Base-by-base conservation (phyloP, 2,888 invertebrate genomes). In the Dysmachus trigonus region DNA sequence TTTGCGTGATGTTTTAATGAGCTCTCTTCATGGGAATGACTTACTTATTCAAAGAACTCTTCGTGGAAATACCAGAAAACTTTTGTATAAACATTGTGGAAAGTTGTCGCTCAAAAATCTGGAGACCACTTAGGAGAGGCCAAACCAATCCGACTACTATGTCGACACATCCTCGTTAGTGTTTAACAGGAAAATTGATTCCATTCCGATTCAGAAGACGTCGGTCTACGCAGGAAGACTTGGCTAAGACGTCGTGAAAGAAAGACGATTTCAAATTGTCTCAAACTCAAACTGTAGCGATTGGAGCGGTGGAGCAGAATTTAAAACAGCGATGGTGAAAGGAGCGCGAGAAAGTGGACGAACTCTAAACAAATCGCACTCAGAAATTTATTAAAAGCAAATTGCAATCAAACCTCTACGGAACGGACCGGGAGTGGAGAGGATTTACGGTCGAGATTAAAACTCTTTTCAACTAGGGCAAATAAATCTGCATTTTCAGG, bases 401-500 rank as follows among this genome's bases (percentile, higher is more conserved):
- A 81, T 62, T 81, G 81, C 53, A 81, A 62, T 18, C 30, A 18
- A 62, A 53, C 51, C n/a, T 13, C 6, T n/a, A 51, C 18, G 81
- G 15, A 51, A 51, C 18, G 6, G 15, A n/a, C n/a, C 27, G 27
- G 27, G 47, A 51, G 38, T 15, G 18, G 18, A 22, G 22, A 2
- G 62, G 62, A 81, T 81, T 81, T 81, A 81, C 13, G 53, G 81
- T n/a, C 22, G 81, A 62, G 81, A 81, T 81, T 62, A 81, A 81
- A 81, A 18, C 51, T 81, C 81, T 30, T 47, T 81, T 62, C 81
- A 77, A 81, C 81, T 53, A 33, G 81, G 51, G 53, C 81, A 81
- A 81, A 81, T 81, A 81, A 81, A 53, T 81, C 81, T 81, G 62
- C 81, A 81, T 79, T 81, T 62, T 53, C 81, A 53, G 81, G 31